phyloP scores from a whole-genome alignment of 2,113 vertebrate genomes.

The Hiodon alosoides region DNA sequence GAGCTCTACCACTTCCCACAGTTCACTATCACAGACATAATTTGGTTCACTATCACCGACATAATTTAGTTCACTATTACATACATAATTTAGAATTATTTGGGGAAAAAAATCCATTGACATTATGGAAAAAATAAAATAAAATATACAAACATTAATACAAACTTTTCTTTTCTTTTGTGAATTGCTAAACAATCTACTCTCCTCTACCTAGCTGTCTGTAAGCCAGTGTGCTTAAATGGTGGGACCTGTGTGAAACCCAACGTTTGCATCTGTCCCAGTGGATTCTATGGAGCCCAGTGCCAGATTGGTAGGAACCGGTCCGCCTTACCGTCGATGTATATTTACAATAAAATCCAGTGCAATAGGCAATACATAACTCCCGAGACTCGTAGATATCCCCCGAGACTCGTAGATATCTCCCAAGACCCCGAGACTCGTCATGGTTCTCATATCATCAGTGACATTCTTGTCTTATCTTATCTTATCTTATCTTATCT shows the following conservation, averaged over 20 bases:
- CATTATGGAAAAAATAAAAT: no score
- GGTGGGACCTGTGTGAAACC: constrained; percentile 81
- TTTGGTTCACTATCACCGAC: no score
- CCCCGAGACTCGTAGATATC: no score
- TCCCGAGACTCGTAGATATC: no score
- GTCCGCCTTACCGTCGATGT: neutral
- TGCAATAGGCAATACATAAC: no score
- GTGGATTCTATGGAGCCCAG: constrained; percentile 80
- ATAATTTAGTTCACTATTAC: no score
- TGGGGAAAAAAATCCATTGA: no score
- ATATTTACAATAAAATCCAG: neutral
- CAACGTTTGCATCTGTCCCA: constrained; percentile 73
- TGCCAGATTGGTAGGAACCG: constrained; percentile 80
- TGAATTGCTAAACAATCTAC: neutral
- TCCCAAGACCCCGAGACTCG: no score
- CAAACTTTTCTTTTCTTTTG: neutral
- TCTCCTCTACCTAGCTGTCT: constrained; percentile 62
- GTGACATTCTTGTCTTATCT: neutral
- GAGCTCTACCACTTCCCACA: neutral
- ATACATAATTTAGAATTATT: no score
- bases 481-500: neutral
- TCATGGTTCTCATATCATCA: no score
- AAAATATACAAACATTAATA: no score
- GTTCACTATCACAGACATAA: neutral
- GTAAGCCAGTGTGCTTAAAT: constrained; percentile 80